phyloP scores from a whole-genome alignment of 1,140 invertebrate genomes.

The Drosophila nasuta region DNA sequence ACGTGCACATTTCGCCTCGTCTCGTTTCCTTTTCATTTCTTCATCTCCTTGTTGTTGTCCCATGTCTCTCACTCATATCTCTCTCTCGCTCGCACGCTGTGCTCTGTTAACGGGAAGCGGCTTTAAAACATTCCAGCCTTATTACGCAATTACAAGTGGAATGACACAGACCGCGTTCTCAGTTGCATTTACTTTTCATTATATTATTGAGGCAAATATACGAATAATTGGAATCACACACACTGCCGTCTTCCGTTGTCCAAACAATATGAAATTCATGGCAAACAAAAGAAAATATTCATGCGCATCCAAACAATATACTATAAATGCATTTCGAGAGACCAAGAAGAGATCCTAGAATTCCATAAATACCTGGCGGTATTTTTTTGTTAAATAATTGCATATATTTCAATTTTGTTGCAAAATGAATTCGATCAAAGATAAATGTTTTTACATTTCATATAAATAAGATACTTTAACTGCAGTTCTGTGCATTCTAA shows the following conservation, averaged over 20 bases:
- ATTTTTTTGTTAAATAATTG: too few relatives aligned
- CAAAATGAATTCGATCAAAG: too few relatives aligned
- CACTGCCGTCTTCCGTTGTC: background rate
- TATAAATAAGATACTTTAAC: too few relatives aligned
- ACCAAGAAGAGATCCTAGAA: background rate
- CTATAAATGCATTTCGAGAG: background rate
- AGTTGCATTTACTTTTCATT: conserved; percentile 53
- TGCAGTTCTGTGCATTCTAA: too few relatives aligned
- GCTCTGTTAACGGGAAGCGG: conserved; percentile 67
- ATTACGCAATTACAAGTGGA: conserved; percentile 77
- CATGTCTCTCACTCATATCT: conserved; percentile 1
- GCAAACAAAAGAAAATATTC: conserved; percentile 21
- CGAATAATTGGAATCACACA: conserved; percentile 59
- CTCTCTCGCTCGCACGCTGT: background rate
- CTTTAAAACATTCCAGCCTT: conserved; percentile 76
- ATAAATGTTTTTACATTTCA: too few relatives aligned
- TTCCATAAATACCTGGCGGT: too few relatives aligned
- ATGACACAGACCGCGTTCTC: conserved; percentile 54
- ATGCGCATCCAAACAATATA: conserved; percentile 7
- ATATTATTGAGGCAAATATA: conserved; percentile 62
- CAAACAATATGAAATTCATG: conserved; percentile 16
- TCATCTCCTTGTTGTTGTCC: background rate
- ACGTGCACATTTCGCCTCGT: conserved; percentile 18
- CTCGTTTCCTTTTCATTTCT: conserved; percentile 11
- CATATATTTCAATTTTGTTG: too few relatives aligned